phyloP scores from a whole-genome alignment of 2,113 vertebrate species.

The Vanacampus margaritifer region DNA sequence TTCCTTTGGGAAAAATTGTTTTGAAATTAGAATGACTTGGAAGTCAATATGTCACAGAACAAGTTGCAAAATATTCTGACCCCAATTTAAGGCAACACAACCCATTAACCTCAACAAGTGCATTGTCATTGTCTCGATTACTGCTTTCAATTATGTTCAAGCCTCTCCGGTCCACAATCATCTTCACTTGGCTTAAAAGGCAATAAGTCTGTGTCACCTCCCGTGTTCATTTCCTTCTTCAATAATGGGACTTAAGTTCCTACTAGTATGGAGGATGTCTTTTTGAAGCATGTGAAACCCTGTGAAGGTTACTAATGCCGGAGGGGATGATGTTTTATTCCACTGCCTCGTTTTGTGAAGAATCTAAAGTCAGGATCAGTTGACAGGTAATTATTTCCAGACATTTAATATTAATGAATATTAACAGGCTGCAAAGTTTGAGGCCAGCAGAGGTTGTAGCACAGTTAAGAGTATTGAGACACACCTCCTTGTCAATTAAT shows the following conservation, averaged over 20 bases:
- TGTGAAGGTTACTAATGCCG: neutral
- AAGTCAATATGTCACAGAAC: constrained; percentile 13
- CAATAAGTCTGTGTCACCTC: neutral
- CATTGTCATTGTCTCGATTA: neutral
- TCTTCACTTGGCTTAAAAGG: neutral
- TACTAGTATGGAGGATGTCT: neutral
- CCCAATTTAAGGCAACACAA: neutral
- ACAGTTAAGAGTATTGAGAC: neutral
- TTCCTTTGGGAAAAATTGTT: constrained; percentile 20
- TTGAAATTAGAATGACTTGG: neutral
- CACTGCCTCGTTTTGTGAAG: neutral
- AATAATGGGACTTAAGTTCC: neutral
- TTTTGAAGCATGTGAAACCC: neutral
- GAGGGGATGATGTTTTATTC: neutral
- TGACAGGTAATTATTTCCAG: neutral
- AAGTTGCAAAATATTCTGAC: neutral
- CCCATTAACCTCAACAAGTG: neutral
- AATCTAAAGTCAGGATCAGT: neutral
- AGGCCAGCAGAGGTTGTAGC: neutral
- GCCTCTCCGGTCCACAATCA: neutral
- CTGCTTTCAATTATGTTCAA: neutral
- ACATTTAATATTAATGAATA: constrained; percentile 1
- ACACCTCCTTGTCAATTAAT: neutral
- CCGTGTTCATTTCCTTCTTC: neutral
- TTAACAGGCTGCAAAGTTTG: neutral